A percentile compares a stretch with the other conserved stretches of the same genome.
Evolutionary conservation across 1,140 invertebrate species (phyloP).

Genomic region (Bathynomus jamesi): DNA sequence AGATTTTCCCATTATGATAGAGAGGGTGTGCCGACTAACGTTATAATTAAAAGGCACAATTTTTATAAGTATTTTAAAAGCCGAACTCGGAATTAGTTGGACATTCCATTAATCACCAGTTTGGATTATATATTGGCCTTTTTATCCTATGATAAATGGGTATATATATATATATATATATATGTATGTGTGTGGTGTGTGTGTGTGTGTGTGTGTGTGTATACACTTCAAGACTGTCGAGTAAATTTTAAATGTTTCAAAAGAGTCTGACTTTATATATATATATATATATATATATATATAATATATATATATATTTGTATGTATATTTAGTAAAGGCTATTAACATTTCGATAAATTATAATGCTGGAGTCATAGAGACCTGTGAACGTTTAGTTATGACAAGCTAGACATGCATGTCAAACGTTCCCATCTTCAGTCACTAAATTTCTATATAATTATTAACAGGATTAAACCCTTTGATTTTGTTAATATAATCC

Average conservation of each 20-base stretch:
- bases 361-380: too few relatives aligned
- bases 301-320: not conserved
- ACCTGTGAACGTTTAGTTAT: too few relatives aligned
- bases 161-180: conserved; percentile 3
- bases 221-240: too few relatives aligned
- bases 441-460: too few relatives aligned
- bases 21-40: not conserved
- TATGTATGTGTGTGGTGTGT: not conserved
- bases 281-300: conserved; percentile 1
- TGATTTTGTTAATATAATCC: too few relatives aligned
- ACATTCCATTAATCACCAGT: not conserved
- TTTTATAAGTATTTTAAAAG: not conserved
- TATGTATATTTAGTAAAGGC: not conserved
- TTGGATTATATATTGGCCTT: not conserved
- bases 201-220: not conserved
- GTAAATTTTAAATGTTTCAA: too few relatives aligned
- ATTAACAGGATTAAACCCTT: too few relatives aligned
- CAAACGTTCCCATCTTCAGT: too few relatives aligned
- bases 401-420: too few relatives aligned
- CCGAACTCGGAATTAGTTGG: not conserved
- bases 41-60: not conserved
- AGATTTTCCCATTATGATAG: not conserved
- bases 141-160: not conserved
- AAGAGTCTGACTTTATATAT: too few relatives aligned
- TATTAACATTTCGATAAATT: too few relatives aligned